Conservation (phyloP, 2,113 vertebrate genomes). For the Nycticebus coucang region DNA sequence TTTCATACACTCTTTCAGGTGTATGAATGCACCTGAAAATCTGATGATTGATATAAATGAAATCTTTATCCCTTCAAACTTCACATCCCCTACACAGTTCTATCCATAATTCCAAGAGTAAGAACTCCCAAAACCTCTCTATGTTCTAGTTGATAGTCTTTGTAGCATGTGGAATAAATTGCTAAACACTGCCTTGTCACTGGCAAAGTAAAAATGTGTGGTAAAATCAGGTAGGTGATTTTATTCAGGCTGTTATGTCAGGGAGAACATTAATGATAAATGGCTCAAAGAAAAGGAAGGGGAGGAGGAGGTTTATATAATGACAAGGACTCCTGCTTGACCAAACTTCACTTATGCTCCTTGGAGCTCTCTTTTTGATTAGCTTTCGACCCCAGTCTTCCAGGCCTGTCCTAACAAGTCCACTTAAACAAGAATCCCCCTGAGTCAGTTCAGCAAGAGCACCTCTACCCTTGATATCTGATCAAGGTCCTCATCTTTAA, state of each 20-base stretch:
- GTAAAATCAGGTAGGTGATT: background rate
- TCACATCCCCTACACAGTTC: background rate
- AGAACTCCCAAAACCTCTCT: background rate
- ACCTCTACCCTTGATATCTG: background rate
- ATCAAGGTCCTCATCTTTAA: background rate
- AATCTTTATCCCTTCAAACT: background rate
- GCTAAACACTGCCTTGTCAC: background rate
- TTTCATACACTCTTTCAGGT: background rate
- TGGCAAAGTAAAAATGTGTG: background rate
- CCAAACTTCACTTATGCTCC: background rate
- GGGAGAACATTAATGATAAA: background rate
- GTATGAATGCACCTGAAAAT: background rate
- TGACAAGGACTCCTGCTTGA: background rate
- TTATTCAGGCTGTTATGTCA: background rate
- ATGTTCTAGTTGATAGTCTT: background rate
- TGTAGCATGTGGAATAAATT: background rate
- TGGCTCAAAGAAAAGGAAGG: background rate
- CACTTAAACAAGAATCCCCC: background rate
- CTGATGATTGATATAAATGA: background rate
- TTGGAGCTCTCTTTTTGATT: background rate
- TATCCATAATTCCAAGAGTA: background rate
- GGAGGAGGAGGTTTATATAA: background rate
- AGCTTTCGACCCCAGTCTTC: background rate
- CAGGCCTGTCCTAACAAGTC: background rate
- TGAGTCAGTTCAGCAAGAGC: background rate